A percentile compares a stretch with the other conserved stretches of the same genome.
These are phyloP conservation scores for Gallinago undulata DNA, from an alignment of 2,113 vertebrate species.

Conservation along the genomic window DNA sequence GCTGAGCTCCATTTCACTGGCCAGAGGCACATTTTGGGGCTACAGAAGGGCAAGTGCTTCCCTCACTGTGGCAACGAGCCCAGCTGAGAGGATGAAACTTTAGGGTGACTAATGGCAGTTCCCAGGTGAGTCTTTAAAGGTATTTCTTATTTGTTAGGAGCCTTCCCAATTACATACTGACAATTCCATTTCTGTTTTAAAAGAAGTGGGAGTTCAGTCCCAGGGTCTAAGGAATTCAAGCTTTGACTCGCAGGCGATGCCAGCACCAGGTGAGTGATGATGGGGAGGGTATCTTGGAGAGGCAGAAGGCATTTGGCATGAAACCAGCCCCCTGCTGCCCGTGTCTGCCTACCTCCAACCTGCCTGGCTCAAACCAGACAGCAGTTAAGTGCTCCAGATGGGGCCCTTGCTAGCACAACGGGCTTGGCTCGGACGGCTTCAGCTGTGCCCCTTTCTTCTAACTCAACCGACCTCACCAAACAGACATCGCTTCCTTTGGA, in stretches of 20 bases:
- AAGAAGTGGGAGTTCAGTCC: not conserved
- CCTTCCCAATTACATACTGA: not conserved
- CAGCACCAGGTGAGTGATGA: not conserved
- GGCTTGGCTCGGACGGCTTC: not conserved
- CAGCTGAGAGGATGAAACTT: not conserved
- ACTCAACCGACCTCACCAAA: slow-evolving; percentile 11
- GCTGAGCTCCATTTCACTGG: not conserved
- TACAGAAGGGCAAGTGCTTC: not conserved
- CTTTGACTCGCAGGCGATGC: not conserved
- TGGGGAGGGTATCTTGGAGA: accelerated
- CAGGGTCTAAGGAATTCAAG: not conserved
- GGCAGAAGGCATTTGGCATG: accelerated
- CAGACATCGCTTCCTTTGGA: not conserved
- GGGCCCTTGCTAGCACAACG: accelerated
- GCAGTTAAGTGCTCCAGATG: slow-evolving; percentile 24
- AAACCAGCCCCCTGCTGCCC: not conserved
- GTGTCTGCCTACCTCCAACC: not conserved
- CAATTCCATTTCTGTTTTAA: not conserved
- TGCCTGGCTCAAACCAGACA: not conserved
- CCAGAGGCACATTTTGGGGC: not conserved
- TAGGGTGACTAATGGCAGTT: not conserved
- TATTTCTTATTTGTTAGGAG: not conserved
- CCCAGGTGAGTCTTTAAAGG: not conserved
- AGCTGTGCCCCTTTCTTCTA: slow-evolving; percentile 21
- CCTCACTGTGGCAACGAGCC: accelerated